Evolutionary conservation across 2,888 invertebrate species (phyloP), one percentile per base, ranked within the genome.

Genomic region (Drosophila picticornis): DNA sequence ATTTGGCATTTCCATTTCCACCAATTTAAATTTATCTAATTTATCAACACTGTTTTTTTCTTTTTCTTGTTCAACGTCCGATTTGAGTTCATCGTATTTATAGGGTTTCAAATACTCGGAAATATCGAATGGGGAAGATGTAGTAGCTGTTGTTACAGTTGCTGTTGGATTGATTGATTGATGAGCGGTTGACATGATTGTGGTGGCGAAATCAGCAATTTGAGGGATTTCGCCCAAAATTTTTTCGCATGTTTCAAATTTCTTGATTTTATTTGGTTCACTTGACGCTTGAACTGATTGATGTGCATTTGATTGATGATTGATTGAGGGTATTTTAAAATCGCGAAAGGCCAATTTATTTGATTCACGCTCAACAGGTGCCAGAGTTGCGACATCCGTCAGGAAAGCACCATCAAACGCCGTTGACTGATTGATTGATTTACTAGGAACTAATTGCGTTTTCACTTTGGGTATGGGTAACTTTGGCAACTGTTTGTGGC

Each of bases 401-500:
- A 48, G 43, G 5, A 43, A 22, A 11, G 56, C 36, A 4, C 10
- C 16, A 9, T 46, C 46, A 46, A 16, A 16, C 46, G 4, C 16
- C 46, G 16, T 16, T 46, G 46, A 16, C 9, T 25, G 46, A 25
- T 25, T 58, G 50, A 57, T 46, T 36, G 34, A 27, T 62, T 25
- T 36, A 16, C 62, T 55, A 50, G 57, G 52, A 57, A 59, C 50
- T 62, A 36, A 50, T 56, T 79, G 6, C 43, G 22, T 16, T 46
- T 25, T 46, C 25, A 40, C 22, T 70, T 73, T 74, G 29, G 63
- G 25, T 6, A 53, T 71, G 53, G 90, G 90, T 68, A 91, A 79
- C 71, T 91, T 88, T 58, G 91, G 91, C 55, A 91, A 83, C 72
- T 88, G 91, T 92, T 91, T 25, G 75, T 32, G 25, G 46, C 25